Percentiles rank a stretch among this genome's conserved stretches.
Conservation (phyloP, 1,140 invertebrate genomes). For the Aphelenchoides fujianensis region DNA sequence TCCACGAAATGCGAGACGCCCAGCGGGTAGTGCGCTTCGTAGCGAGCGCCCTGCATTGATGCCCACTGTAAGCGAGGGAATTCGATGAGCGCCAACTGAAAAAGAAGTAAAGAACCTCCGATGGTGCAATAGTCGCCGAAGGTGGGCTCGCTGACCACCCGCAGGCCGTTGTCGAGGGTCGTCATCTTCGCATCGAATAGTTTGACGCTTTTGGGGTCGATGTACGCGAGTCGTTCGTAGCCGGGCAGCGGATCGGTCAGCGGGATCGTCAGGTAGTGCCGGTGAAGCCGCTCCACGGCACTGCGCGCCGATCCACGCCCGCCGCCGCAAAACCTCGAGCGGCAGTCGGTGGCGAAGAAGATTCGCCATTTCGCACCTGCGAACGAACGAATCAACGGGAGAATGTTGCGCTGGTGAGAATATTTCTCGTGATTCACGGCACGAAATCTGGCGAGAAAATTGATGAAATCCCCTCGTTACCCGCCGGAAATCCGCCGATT, state of each 20-base stretch:
- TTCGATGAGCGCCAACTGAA: not conserved
- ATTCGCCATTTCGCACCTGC: not conserved
- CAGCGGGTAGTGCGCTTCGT: slow-evolving; percentile 88
- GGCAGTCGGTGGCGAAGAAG: not conserved
- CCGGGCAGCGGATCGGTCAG: slow-evolving; percentile 38
- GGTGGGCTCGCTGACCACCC: slow-evolving; percentile 86
- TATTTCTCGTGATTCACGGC: too few relatives aligned
- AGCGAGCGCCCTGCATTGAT: slow-evolving; percentile 90
- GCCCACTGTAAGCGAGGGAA: slow-evolving; percentile 72
- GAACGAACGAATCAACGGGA: too few relatives aligned
- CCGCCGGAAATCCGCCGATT: too few relatives aligned
- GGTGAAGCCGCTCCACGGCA: not conserved
- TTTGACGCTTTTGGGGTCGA: slow-evolving; percentile 30
- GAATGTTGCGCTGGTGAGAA: too few relatives aligned
- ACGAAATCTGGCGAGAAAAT: too few relatives aligned
- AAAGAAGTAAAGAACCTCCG: slow-evolving; percentile 75
- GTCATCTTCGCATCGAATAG: slow-evolving; percentile 73
- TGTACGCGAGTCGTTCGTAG: slow-evolving; percentile 27
- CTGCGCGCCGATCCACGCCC: not conserved
- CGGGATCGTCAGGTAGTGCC: slow-evolving; percentile 22
- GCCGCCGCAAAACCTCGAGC: not conserved
- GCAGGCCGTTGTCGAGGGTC: slow-evolving; percentile 78
- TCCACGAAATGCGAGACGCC: slow-evolving; percentile 96
- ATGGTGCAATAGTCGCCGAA: slow-evolving; percentile 97
- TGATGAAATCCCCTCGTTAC: too few relatives aligned